A percentile compares a stretch with the other conserved stretches of the same genome.
Evolutionary conservation across 53 echinoderm and acorn worm species (phyloP).

Genomic region (Patiria pectinifera): DNA sequence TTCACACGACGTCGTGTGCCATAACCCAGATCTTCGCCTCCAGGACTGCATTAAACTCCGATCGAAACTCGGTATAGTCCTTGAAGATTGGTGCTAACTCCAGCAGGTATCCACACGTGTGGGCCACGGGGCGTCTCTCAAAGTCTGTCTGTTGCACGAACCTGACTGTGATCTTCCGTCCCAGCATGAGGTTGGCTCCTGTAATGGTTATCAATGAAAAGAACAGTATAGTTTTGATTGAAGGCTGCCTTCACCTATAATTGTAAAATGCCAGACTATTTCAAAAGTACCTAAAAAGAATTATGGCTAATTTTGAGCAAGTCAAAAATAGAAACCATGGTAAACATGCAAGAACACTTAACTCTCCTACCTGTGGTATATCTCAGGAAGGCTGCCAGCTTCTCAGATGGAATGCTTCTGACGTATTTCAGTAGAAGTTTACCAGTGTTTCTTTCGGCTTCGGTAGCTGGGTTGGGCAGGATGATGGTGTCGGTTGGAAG

Average conservation of each 20-base stretch:
- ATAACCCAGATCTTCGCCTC: constrained; percentile 62
- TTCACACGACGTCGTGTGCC: background rate
- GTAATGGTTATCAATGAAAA: constrained; percentile 13
- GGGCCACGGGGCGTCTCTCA: constrained; percentile 62
- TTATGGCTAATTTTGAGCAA: too few species aligned
- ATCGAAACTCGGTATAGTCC: constrained; percentile 66
- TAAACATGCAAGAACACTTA: background rate
- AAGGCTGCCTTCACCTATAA: too few species aligned
- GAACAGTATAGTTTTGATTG: background rate
- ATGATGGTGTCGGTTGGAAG: constrained; percentile 23
- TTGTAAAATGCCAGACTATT: too few species aligned
- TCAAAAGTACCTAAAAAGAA: background rate
- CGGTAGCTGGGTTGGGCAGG: constrained; percentile 21
- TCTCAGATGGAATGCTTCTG: constrained; percentile 37
- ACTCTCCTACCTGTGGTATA: constrained; percentile 47
- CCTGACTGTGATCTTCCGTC: constrained; percentile 37
- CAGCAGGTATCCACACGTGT: constrained; percentile 64
- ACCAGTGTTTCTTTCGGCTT: constrained; percentile 13
- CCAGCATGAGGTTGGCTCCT: constrained; percentile 49
- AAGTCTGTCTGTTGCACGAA: constrained; percentile 49
- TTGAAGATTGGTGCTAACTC: constrained; percentile 52
- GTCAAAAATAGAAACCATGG: too few species aligned
- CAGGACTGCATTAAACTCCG: constrained; percentile 65
- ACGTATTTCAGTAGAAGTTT: constrained; percentile 49
- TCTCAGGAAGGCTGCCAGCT: constrained; percentile 42